phyloP scores from a whole-genome alignment of 2,888 invertebrate species.

The Callosobruchus maculatus region DNA sequence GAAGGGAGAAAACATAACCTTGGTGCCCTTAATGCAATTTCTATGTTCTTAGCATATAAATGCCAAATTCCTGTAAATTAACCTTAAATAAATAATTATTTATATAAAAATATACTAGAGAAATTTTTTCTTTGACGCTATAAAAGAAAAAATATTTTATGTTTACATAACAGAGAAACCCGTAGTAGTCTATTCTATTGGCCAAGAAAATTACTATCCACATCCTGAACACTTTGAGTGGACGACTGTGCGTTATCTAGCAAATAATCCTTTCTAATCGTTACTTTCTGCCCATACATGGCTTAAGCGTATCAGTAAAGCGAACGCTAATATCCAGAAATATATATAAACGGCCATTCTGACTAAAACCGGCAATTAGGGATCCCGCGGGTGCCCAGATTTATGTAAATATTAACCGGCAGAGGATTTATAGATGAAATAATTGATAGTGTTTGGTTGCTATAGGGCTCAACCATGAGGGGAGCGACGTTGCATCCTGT shows the following conservation, averaged over 20 bases:
- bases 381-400: constrained; percentile 31
- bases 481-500: background rate
- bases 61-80: too few relatives aligned
- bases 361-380: constrained; percentile 22
- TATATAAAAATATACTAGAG: too few relatives aligned
- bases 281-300: background rate
- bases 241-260: background rate
- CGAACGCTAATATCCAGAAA: background rate
- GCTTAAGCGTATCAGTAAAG: background rate
- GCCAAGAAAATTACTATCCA: too few relatives aligned
- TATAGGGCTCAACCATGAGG: background rate
- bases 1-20: too few relatives aligned
- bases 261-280: background rate
- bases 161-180: too few relatives aligned
- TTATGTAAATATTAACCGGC: constrained; percentile 32
- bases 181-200: too few relatives aligned
- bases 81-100: too few relatives aligned
- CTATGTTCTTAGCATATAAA: too few relatives aligned
- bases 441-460: constrained; percentile 38
- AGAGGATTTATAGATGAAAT: constrained; percentile 36
- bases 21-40: too few relatives aligned
- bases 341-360: background rate
- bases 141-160: too few relatives aligned
- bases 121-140: too few relatives aligned
- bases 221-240: background rate